These are phyloP conservation scores for Myotis brandtii DNA, from an alignment of 2,113 vertebrate genomes.

Conservation along the genomic window DNA sequence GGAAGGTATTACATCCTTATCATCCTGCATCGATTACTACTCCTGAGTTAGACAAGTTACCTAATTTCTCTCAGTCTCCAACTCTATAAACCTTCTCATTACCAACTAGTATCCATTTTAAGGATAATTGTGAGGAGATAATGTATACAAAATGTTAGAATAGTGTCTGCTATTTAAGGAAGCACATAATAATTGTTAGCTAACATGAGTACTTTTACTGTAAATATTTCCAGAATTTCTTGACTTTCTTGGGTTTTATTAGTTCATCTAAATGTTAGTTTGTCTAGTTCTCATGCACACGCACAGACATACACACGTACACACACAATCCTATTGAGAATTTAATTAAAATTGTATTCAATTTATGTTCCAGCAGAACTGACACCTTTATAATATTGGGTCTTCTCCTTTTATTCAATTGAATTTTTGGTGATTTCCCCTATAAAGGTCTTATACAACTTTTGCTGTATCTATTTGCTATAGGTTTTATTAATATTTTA, in stretches of 20 bases:
- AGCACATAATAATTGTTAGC: neutral
- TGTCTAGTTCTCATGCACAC: neutral
- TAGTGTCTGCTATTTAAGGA: neutral
- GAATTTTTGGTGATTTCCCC: neutral
- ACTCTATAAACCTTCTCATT: neutral
- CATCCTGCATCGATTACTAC: neutral
- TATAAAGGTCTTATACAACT: neutral
- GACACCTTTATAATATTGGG: neutral
- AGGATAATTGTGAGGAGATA: neutral
- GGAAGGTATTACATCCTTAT: neutral
- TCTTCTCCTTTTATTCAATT: slow-evolving; percentile 26
- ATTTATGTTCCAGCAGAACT: neutral
- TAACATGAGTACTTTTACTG: neutral
- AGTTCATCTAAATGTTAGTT: neutral
- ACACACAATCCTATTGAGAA: neutral
- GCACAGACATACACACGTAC: neutral
- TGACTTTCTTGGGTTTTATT: neutral
- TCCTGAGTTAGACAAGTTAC: neutral
- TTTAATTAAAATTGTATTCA: slow-evolving; percentile 14
- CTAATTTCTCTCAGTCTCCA: neutral
- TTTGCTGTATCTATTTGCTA: neutral
- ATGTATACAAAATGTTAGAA: neutral
- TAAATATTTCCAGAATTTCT: neutral
- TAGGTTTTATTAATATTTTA: slow-evolving; percentile 29
- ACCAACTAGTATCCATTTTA: neutral